phyloP scores from a whole-genome alignment of 2,797 vertebrate species.

The Lepus townsendii region DNA sequence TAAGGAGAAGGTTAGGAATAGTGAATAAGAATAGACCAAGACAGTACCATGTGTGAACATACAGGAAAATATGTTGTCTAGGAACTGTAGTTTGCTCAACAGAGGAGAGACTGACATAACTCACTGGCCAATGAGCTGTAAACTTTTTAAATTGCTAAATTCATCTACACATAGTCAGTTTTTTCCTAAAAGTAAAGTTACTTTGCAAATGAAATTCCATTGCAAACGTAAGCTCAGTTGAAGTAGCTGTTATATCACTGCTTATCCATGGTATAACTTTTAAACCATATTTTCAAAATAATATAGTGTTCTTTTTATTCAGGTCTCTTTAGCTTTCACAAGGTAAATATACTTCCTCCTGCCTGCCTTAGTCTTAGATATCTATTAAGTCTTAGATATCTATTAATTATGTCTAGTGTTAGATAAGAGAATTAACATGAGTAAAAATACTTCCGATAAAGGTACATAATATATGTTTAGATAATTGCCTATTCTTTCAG shows the following conservation, averaged over 20 bases:
- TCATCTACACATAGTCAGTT: background rate
- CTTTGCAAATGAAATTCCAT: background rate
- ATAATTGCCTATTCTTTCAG: background rate
- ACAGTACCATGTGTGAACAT: background rate
- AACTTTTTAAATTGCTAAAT: background rate
- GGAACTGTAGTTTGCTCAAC: background rate
- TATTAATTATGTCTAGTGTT: background rate
- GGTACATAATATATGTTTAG: background rate
- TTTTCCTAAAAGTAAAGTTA: background rate
- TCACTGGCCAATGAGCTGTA: background rate
- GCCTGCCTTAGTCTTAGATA: background rate
- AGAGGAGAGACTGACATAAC: background rate
- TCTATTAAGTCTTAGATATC: background rate
- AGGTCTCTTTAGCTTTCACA: background rate
- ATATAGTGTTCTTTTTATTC: background rate
- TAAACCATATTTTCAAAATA: background rate
- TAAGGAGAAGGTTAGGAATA: background rate
- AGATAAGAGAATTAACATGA: background rate
- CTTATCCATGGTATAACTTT: background rate
- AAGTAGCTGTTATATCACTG: background rate
- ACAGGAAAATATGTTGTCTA: background rate
- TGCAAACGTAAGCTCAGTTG: background rate
- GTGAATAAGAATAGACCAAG: background rate
- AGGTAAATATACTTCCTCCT: background rate
- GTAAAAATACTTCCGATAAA: background rate